Evolutionary conservation across 2,888 invertebrate species (phyloP).

Genomic region (Gisinianus flammeolus): DNA sequence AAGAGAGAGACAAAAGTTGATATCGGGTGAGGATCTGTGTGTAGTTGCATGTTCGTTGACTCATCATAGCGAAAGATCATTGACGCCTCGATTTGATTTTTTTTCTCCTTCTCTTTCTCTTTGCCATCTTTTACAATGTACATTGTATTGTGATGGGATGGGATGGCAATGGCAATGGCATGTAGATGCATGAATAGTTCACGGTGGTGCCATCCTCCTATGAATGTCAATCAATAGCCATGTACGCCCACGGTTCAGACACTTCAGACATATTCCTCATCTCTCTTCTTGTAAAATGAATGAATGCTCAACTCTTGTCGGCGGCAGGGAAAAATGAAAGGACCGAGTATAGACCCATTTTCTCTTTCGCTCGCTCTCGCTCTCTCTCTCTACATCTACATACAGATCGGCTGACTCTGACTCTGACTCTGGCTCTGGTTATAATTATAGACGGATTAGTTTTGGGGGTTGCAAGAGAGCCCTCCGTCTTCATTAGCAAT

Average conservation of each 20-base stretch:
- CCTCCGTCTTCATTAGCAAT: slow-evolving; percentile 39
- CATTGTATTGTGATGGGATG: not conserved
- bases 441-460: slow-evolving; percentile 41
- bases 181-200: not conserved
- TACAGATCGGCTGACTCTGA: too few species aligned
- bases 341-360: not conserved
- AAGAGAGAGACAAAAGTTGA: not conserved
- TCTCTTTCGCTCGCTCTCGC: not conserved
- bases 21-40: not conserved
- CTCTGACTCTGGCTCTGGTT: too few species aligned
- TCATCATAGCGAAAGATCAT: slow-evolving; percentile 32
- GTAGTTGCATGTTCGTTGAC: not conserved
- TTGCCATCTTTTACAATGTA: not conserved
- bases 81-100: slow-evolving; percentile 34
- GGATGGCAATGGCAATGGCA: not conserved
- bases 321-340: not conserved
- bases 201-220: slow-evolving; percentile 2
- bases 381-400: too few species aligned
- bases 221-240: slow-evolving; percentile 28
- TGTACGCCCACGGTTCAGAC: too few species aligned
- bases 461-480: slow-evolving; percentile 1
- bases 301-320: too few species aligned
- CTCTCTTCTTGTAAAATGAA: not conserved
- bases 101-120: not conserved
- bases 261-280: not conserved